Evolutionary conservation across 2,113 vertebrate species (phyloP), one percentile per base, ranked within the genome.

Genomic region (Carassius gibelio): DNA sequence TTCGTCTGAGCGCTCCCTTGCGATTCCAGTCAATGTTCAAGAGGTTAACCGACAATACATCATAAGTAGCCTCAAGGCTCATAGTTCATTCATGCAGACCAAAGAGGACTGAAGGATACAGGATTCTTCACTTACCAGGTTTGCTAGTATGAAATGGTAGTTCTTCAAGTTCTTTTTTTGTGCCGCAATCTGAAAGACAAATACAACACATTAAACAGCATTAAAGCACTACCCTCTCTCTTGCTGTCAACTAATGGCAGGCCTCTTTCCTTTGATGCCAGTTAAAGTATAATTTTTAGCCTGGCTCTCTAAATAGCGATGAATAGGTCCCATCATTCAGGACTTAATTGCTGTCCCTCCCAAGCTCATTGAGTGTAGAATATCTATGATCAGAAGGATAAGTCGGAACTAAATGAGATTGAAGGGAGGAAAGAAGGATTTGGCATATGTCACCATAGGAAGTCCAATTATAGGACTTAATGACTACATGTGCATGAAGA

Each of bases 131-230:
- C 97, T 97, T 93, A 98, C 98, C 97, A 98, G 92, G 88, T 96
- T 99, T 88, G 96, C 96, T 78, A 99, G 95, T 88, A 99, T 96
- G 92, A 96, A 99, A 84, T 99, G 97, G 89, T 99, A 99, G 11
- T 96, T 97, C 11, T 98, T 98, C 84, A 98, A 92, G 30, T 98
- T 98, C 89, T 97, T 98, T 91, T 94, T 97, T 88, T 99, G 95
- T 85, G 94, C 95, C 82, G 97, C 93, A 50, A 99, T 98, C 98
- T 99, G 92, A 52, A 79, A 87, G 71, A 81, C 13, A 84, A 82
- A 83, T 13, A 57, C 17, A 85, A 78, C 66, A 85, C 3, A 71
- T 38, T 45, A 19, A 3, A 61, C 42, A 69, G 21, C 21, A 62
- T 82, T 48, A 68, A 74, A 80, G 80, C 34, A 21, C 26, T 38